phyloP scores from a whole-genome alignment of 2,797 vertebrate genomes.

The Platyrinchus mystaceus region DNA sequence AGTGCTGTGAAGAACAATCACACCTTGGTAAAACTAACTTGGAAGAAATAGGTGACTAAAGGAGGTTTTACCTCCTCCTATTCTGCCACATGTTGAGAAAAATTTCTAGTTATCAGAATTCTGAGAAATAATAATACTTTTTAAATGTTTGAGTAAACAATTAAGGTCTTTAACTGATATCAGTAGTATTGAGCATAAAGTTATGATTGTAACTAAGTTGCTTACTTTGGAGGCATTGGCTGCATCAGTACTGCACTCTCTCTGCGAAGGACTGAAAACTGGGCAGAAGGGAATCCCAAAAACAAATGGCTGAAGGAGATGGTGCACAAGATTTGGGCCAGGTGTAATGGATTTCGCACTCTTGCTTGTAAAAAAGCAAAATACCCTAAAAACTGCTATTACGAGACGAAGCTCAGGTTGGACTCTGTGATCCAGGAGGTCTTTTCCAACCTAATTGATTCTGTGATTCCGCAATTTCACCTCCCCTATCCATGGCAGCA shows the following conservation, averaged over 20 bases:
- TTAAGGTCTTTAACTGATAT: neutral
- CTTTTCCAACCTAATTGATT: neutral
- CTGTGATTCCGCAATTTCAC: neutral
- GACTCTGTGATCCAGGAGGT: neutral
- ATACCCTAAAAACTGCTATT: neutral
- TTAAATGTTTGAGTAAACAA: neutral
- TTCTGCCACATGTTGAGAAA: neutral
- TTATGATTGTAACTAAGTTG: neutral
- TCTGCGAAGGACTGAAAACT: neutral
- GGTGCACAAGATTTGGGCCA: neutral
- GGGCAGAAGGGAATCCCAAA: neutral
- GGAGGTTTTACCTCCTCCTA: neutral
- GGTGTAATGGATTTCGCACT: neutral
- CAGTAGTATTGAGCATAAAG: neutral
- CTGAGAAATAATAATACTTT: neutral
- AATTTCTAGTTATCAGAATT: neutral
- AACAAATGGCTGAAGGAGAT: neutral
- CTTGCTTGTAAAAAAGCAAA: neutral
- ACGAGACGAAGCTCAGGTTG: neutral
- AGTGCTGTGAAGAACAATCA: neutral
- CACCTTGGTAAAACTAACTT: neutral
- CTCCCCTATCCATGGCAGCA: neutral
- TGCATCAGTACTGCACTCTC: neutral
- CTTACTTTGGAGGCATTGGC: neutral
- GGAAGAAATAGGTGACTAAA: neutral